Percentiles rank a stretch among this genome's conserved stretches.
phyloP scores from a whole-genome alignment of 2,888 invertebrate genomes.

The Lobophora halterata region DNA sequence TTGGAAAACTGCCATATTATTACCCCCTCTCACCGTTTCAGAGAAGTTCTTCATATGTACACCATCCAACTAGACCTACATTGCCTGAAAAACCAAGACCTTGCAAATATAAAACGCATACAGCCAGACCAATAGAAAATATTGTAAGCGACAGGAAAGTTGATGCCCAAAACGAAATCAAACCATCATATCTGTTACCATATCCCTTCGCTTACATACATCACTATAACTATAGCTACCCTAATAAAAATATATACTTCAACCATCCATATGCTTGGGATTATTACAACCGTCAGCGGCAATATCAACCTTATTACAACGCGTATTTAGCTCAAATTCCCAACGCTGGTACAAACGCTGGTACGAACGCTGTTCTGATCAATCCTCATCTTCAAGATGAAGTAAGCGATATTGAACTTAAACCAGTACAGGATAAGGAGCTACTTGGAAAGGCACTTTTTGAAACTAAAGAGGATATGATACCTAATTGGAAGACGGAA shows the following conservation, averaged over 20 bases:
- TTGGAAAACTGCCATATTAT: constrained; percentile 52
- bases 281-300: constrained; percentile 33
- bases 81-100: constrained; percentile 5
- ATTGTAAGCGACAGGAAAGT: constrained; percentile 9
- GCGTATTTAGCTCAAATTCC: constrained; percentile 27
- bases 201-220: constrained; percentile 54
- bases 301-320: constrained; percentile 32
- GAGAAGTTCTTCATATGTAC: constrained; percentile 48
- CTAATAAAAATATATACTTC: constrained; percentile 18
- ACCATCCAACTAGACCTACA: constrained; percentile 23
- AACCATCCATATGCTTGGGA: constrained; percentile 39
- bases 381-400: constrained; percentile 35
- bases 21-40: constrained; percentile 55
- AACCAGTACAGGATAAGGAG: constrained; percentile 19
- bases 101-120: too few relatives aligned
- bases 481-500: constrained; percentile 57
- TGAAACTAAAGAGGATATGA: constrained; percentile 22
- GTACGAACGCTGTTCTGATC: constrained; percentile 24
- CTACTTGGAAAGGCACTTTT: constrained; percentile 9
- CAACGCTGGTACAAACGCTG: too few relatives aligned
- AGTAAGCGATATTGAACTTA: constrained; percentile 26
- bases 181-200: constrained; percentile 45
- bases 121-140: constrained; percentile 5
- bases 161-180: constrained; percentile 31
- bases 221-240: constrained; percentile 34